These are phyloP conservation scores for Gavia stellata DNA, from an alignment of 2,113 vertebrate species.

Conservation along the genomic window DNA sequence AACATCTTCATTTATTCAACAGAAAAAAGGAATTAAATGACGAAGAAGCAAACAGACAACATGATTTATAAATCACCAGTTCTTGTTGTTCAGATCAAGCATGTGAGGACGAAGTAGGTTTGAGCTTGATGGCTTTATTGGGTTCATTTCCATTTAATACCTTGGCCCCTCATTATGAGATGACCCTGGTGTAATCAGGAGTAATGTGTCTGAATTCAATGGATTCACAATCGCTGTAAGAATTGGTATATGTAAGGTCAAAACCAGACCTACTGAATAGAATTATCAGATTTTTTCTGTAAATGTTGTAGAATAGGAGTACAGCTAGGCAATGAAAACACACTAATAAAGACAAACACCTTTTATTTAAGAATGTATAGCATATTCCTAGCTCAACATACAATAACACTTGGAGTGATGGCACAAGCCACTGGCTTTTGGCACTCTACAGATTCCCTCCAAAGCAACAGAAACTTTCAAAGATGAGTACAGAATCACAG, in stretches of 20 bases:
- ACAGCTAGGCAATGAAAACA: background rate
- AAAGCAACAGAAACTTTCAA: background rate
- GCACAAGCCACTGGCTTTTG: background rate
- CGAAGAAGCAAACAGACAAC: constrained; percentile 34
- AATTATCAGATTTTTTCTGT: background rate
- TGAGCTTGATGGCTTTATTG: constrained; percentile 40
- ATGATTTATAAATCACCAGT: constrained; percentile 36
- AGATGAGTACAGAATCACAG: background rate
- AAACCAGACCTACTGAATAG: background rate
- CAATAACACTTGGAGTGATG: background rate
- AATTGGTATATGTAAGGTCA: background rate
- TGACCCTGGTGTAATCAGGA: constrained; percentile 7
- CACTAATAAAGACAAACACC: background rate
- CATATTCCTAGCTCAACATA: background rate
- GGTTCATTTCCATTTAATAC: constrained; percentile 47
- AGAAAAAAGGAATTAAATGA: background rate
- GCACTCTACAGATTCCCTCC: background rate
- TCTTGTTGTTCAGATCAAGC: constrained; percentile 41
- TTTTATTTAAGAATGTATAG: background rate
- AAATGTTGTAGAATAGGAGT: background rate
- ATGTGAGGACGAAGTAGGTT: background rate
- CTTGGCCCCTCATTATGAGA: constrained; percentile 5
- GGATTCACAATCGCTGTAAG: background rate
- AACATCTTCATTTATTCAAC: background rate
- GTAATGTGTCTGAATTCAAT: constrained; percentile 32